phyloP scores from a whole-genome alignment of 2,113 vertebrate genomes.

The Benitochromis conjunctus region DNA sequence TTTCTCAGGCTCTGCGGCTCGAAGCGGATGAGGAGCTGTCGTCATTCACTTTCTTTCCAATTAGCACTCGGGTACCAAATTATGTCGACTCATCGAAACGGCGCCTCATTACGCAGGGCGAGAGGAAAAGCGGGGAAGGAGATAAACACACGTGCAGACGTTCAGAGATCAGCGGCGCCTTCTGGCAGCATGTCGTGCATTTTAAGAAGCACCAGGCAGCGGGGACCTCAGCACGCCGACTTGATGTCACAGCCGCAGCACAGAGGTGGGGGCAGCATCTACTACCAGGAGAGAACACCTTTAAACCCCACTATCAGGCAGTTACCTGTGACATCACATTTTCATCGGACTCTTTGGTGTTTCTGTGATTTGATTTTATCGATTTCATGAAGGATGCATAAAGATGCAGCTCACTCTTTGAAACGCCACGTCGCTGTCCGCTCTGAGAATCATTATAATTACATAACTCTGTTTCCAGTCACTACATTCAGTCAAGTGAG shows the following conservation, averaged over 20 bases:
- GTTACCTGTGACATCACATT: background rate
- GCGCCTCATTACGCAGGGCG: background rate
- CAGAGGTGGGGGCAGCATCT: background rate
- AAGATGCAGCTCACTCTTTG: no score
- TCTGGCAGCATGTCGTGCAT: background rate
- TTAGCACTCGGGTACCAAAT: background rate
- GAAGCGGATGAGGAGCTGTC: background rate
- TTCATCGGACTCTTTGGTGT: no score
- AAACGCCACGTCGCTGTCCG: no score
- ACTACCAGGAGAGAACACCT: background rate
- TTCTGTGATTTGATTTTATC: no score
- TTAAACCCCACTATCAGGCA: background rate
- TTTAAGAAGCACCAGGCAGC: background rate
- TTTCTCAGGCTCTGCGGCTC: background rate
- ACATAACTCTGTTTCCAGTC: no score
- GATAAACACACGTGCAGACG: background rate
- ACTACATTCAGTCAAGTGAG: no score
- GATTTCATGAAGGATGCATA: no score
- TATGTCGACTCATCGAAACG: background rate
- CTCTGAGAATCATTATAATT: no score
- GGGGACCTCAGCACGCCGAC: background rate
- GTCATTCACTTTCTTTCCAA: background rate
- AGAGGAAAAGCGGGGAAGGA: background rate
- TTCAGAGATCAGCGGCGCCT: background rate
- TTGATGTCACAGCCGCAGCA: rapidly evolving